Conservation (phyloP, 2,888 invertebrate species). For the Drosophila atripex region DNA sequence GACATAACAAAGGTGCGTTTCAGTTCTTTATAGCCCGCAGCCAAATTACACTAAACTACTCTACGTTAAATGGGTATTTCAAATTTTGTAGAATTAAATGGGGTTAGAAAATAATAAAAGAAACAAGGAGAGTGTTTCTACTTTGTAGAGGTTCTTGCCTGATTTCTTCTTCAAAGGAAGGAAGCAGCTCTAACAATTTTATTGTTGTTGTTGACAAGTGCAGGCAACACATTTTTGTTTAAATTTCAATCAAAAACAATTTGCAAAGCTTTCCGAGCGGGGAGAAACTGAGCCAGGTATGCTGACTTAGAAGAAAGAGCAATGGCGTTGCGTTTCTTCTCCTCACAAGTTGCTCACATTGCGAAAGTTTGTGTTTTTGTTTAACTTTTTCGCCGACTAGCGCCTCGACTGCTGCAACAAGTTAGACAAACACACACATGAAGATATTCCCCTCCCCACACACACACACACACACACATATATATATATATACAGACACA, state of each 20-base stretch:
- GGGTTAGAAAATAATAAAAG: not conserved
- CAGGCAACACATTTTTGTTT: slow-evolving; percentile 60
- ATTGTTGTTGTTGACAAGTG: slow-evolving; percentile 40
- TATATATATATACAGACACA: slow-evolving; percentile 17
- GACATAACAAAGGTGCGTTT: slow-evolving; percentile 59
- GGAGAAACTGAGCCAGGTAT: slow-evolving; percentile 25
- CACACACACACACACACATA: slow-evolving; percentile 21
- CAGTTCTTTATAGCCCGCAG: slow-evolving; percentile 48
- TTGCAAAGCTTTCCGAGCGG: slow-evolving; percentile 55
- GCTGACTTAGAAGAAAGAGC: slow-evolving; percentile 4
- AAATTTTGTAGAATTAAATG: not conserved
- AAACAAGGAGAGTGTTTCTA: not conserved
- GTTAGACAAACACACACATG: slow-evolving; percentile 45
- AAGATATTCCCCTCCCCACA: slow-evolving; percentile 30
- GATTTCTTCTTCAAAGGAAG: slow-evolving; percentile 1
- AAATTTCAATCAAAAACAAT: slow-evolving; percentile 76
- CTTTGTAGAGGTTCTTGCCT: not conserved
- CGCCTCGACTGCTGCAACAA: slow-evolving; percentile 68
- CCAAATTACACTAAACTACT: slow-evolving; percentile 5
- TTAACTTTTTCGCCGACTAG: slow-evolving; percentile 44
- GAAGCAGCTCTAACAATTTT: slow-evolving; percentile 14
- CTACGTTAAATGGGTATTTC: not conserved
- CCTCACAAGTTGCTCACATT: slow-evolving; percentile 33
- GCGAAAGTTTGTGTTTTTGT: slow-evolving; percentile 32
- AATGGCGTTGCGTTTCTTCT: slow-evolving; percentile 3